These are phyloP conservation scores for Charadrius vociferus DNA, from an alignment of 2,113 vertebrate genomes.

Conservation along the genomic window DNA sequence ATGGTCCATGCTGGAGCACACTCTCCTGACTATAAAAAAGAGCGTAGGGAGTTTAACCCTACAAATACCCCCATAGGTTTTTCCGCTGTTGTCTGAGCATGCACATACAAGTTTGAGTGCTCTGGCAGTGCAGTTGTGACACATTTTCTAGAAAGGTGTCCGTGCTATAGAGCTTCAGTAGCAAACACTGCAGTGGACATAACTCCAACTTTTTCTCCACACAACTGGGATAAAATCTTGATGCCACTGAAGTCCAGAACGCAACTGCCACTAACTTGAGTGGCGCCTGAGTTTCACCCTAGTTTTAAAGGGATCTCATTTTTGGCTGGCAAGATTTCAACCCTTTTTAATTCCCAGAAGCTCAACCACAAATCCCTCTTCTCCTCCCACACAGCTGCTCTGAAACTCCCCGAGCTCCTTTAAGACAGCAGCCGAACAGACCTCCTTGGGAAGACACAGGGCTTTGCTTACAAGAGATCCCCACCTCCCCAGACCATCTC, in stretches of 20 bases:
- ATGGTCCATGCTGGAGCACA: not conserved
- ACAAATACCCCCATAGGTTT: not conserved
- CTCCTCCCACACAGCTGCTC: constrained; percentile 28
- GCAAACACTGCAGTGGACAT: not conserved
- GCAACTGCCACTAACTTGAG: not conserved
- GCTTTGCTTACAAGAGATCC: not conserved
- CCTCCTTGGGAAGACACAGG: not conserved
- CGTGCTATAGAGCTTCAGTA: not conserved
- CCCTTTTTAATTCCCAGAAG: constrained; percentile 47
- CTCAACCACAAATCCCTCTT: constrained; percentile 47
- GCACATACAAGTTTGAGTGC: not conserved
- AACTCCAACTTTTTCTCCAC: not conserved
- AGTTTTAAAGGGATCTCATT: not conserved
- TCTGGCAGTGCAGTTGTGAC: not conserved
- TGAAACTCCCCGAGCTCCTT: not conserved
- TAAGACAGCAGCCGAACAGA: not conserved
- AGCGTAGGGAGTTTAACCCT: not conserved
- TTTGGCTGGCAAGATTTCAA: constrained; percentile 41
- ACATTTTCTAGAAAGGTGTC: not conserved
- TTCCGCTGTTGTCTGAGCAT: not conserved
- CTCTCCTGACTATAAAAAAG: not conserved
- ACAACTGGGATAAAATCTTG: not conserved
- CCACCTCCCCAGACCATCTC: not conserved
- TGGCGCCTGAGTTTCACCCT: not conserved
- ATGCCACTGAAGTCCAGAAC: not conserved